These are phyloP conservation scores for Takifugu rubripes DNA, from an alignment of 2,797 vertebrate genomes.

Conservation along the genomic window DNA sequence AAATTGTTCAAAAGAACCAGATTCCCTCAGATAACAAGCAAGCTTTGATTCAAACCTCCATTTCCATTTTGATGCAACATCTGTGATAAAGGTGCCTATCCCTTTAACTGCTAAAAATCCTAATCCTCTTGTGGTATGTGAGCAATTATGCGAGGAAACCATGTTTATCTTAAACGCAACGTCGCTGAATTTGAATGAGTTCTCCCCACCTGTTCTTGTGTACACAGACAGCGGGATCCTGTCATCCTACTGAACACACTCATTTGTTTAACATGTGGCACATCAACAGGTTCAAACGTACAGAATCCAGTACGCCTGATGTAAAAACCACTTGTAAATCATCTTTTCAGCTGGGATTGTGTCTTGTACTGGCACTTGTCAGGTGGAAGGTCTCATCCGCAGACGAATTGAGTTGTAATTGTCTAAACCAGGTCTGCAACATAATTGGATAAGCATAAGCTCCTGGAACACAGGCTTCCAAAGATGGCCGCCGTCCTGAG, in stretches of 20 bases:
- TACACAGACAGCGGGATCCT: constrained; percentile 17
- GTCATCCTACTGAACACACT: constrained; percentile 3
- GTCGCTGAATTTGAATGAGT: constrained; percentile 14
- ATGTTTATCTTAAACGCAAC: constrained; percentile 10
- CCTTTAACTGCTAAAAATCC: constrained; percentile 17
- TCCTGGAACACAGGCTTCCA: no score
- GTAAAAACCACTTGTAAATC: constrained; percentile 2
- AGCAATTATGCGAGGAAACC: constrained; percentile 8
- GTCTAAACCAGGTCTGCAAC: constrained; percentile 2
- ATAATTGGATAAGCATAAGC: not conserved
- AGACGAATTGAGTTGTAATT: constrained; percentile 11
- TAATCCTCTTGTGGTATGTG: constrained; percentile 14
- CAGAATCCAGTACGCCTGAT: constrained; percentile 2
- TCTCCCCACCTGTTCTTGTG: constrained; percentile 23
- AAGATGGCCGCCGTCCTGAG: no score
- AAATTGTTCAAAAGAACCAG: no score
- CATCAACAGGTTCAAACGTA: constrained; percentile 25
- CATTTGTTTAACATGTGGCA: constrained; percentile 21
- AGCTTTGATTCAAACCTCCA: no score
- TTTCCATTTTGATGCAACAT: constrained; percentile 9
- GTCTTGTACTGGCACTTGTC: constrained; percentile 4
- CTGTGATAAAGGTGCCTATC: not conserved
- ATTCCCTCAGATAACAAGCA: no score
- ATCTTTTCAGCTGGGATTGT: constrained; percentile 7
- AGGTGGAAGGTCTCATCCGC: constrained; percentile 28